Percentiles rank a stretch among this genome's conserved stretches.
These are phyloP conservation scores for Spodoptera litura DNA, from an alignment of 1,140 invertebrate genomes.

Conservation along the genomic window DNA sequence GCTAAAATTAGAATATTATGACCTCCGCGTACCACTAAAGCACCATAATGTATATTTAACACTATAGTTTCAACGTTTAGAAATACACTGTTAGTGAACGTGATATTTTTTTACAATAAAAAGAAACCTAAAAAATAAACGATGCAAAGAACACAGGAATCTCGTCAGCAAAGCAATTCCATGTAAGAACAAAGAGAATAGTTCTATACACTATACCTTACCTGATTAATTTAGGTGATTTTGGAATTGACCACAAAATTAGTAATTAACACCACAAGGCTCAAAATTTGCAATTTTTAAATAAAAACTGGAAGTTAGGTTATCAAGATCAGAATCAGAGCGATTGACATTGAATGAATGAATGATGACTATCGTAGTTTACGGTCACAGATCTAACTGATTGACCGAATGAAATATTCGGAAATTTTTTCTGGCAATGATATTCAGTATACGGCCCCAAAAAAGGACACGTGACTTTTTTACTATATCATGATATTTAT, in stretches of 20 bases:
- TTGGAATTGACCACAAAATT: neutral
- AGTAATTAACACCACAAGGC: conserved; percentile 16
- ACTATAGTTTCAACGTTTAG: too few relatives aligned
- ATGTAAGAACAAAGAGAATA: neutral
- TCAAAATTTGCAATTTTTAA: conserved; percentile 12
- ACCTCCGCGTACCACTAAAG: too few relatives aligned
- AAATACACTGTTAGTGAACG: too few relatives aligned
- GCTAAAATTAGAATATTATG: too few relatives aligned
- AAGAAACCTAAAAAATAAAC: neutral
- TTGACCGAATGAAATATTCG: neutral
- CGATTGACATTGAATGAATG: conserved; percentile 4
- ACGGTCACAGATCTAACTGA: neutral
- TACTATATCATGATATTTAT: too few relatives aligned
- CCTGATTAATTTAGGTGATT: conserved; percentile 4
- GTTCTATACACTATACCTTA: neutral
- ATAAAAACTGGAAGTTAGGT: conserved; percentile 39
- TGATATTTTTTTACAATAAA: neutral
- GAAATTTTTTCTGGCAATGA: neutral
- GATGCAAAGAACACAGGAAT: neutral
- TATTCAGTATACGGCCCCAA: too few relatives aligned
- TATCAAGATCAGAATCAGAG: conserved; percentile 13
- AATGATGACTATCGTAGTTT: neutral
- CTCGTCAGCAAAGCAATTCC: neutral
- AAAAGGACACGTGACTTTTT: too few relatives aligned
- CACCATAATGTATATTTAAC: too few relatives aligned